These are phyloP conservation scores for Venturia canescens DNA, from an alignment of 1,140 invertebrate genomes.

Conservation along the genomic window DNA sequence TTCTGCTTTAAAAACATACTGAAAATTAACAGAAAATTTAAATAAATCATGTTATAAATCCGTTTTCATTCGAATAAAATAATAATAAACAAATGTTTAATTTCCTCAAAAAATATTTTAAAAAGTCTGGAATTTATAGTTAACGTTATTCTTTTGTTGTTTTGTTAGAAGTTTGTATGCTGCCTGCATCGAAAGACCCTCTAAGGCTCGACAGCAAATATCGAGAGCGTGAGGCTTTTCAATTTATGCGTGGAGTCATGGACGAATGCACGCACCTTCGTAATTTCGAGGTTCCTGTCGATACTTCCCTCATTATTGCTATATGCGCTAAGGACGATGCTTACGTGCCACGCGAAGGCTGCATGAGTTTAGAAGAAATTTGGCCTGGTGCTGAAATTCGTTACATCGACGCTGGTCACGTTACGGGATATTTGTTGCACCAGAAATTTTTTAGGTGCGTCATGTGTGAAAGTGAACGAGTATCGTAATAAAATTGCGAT, in stretches of 20 bases:
- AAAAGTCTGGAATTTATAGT: neutral
- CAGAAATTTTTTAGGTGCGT: slow-evolving; percentile 90
- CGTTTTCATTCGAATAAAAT: neutral
- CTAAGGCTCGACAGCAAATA: slow-evolving; percentile 66
- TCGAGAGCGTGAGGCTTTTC: slow-evolving; percentile 85
- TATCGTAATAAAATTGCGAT: too few relatives aligned
- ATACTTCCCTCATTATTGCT: slow-evolving; percentile 90
- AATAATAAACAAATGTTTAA: neutral
- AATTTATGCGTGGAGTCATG: slow-evolving; percentile 99
- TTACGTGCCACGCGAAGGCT: slow-evolving; percentile 92
- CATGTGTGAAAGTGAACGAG: slow-evolving; percentile 24
- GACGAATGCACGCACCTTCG: slow-evolving; percentile 98
- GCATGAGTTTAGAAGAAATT: slow-evolving; percentile 88
- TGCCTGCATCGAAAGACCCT: slow-evolving; percentile 68
- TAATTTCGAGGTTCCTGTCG: slow-evolving; percentile 92
- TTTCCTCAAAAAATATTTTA: neutral
- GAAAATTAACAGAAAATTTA: neutral
- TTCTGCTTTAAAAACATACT: neutral
- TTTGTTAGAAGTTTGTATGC: slow-evolving; percentile 67
- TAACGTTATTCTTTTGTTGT: neutral
- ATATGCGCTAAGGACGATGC: slow-evolving; percentile 93
- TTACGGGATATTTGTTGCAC: slow-evolving; percentile 92
- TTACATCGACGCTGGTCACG: slow-evolving; percentile 93
- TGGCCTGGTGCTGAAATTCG: slow-evolving; percentile 95
- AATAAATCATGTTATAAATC: neutral